Conservation (phyloP, 2,797 vertebrate genomes). For the Erethizon dorsatum region DNA sequence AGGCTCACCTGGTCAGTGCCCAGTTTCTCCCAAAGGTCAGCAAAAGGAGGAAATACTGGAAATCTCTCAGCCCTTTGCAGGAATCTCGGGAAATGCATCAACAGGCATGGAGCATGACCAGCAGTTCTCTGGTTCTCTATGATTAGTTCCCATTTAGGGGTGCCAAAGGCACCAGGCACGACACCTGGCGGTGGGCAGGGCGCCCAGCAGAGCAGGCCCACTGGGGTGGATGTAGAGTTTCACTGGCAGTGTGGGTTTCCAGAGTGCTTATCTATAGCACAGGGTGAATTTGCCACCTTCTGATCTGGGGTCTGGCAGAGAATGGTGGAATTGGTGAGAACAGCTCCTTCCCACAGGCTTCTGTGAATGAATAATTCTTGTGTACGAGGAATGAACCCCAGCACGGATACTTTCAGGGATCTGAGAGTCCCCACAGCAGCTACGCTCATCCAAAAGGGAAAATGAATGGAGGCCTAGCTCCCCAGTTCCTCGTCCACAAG, state of each 20-base stretch:
- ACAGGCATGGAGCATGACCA: fast-evolving
- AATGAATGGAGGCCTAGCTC: not conserved
- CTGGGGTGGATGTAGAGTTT: fast-evolving
- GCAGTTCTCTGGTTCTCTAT: not conserved
- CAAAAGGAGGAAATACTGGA: not conserved
- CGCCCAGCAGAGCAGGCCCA: fast-evolving
- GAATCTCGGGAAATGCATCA: not conserved
- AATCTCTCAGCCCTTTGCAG: not conserved
- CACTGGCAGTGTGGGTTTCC: fast-evolving
- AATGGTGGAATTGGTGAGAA: fast-evolving
- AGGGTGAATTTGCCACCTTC: fast-evolving
- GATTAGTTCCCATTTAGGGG: not conserved
- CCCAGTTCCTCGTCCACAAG: fast-evolving
- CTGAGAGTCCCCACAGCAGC: not conserved
- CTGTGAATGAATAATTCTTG: not conserved
- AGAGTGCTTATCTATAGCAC: fast-evolving
- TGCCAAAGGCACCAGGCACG: fast-evolving
- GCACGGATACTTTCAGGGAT: too few species aligned
- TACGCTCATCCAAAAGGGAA: fast-evolving
- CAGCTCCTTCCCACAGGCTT: not conserved
- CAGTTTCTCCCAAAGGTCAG: not conserved
- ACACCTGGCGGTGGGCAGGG: fast-evolving
- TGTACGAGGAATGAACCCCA: not conserved
- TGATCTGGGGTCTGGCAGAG: too few species aligned
- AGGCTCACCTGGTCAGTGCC: not conserved